Evolutionary conservation across 2,113 vertebrate genomes (phyloP).

Genomic region (Sylvilagus bachmani): DNA sequence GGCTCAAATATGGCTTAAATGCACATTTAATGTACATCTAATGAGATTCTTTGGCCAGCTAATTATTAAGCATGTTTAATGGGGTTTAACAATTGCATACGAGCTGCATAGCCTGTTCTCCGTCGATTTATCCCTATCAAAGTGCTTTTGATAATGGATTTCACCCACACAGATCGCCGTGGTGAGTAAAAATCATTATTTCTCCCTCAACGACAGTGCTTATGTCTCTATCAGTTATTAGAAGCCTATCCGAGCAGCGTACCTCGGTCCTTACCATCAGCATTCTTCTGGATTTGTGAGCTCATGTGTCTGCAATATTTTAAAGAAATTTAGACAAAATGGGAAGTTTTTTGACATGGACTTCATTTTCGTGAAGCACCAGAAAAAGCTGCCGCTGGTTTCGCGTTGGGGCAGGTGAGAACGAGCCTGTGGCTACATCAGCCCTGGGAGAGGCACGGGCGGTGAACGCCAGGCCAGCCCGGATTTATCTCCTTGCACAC

Average conservation of each 20-base stretch:
- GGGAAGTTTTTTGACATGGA: not conserved
- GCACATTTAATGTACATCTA: conserved; percentile 66
- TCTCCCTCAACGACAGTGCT: not conserved
- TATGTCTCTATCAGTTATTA: conserved; percentile 50
- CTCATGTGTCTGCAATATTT: not conserved
- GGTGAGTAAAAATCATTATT: conserved; percentile 1
- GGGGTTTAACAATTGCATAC: conserved; percentile 35
- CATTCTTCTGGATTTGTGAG: not conserved
- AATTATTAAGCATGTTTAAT: conserved; percentile 71
- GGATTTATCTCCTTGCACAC: conserved; percentile 77
- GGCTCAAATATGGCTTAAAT: conserved; percentile 66
- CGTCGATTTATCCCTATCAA: conserved; percentile 64
- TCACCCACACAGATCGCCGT: conserved; percentile 41
- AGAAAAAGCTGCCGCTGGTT: not conserved
- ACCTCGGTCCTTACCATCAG: not conserved
- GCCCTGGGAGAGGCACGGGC: conserved; percentile 63
- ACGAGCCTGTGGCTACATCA: conserved; percentile 7
- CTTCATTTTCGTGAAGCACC: not conserved
- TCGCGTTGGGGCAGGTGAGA: not conserved
- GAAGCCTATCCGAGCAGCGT: conserved; percentile 63
- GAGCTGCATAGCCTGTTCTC: not conserved
- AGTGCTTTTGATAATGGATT: conserved; percentile 68
- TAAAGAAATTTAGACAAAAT: conserved; percentile 13
- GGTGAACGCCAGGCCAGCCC: conserved; percentile 60
- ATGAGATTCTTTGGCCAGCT: conserved; percentile 68